These are phyloP conservation scores for Calephelis nemesis DNA, from an alignment of 1,140 invertebrate genomes.

Conservation along the genomic window DNA sequence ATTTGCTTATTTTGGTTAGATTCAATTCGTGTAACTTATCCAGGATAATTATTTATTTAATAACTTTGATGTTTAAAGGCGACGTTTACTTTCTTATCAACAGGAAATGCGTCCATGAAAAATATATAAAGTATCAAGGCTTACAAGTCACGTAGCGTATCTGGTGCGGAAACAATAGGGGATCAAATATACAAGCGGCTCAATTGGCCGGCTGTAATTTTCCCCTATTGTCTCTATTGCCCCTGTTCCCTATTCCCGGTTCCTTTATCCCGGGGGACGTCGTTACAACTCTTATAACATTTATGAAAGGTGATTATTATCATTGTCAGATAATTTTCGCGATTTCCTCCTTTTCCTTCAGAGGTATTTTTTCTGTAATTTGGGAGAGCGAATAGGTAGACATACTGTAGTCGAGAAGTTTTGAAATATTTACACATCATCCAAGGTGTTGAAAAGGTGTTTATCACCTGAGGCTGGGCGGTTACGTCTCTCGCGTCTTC, in stretches of 20 bases:
- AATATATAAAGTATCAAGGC: slow-evolving; percentile 49
- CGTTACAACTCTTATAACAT: slow-evolving; percentile 1
- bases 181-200: slow-evolving; percentile 57
- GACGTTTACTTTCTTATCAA: too few species aligned
- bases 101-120: not conserved
- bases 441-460: too few species aligned
- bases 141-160: slow-evolving; percentile 29
- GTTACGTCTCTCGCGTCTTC: too few species aligned
- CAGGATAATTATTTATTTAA: too few species aligned
- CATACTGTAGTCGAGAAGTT: too few species aligned
- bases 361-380: not conserved
- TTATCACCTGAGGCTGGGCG: too few species aligned
- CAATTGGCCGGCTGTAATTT: slow-evolving; percentile 75
- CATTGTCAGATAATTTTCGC: slow-evolving; percentile 5
- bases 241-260: slow-evolving; percentile 31
- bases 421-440: too few species aligned
- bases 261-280: slow-evolving; percentile 17
- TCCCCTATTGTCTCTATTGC: slow-evolving; percentile 65
- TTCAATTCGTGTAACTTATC: too few species aligned
- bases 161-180: slow-evolving; percentile 71
- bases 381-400: not conserved
- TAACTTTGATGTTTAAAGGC: too few species aligned
- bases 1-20: too few species aligned
- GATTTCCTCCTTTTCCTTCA: not conserved
- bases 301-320: slow-evolving; percentile 17